Base-by-base conservation (phyloP, 2,113 vertebrate species). In the mouse (Mus musculus) region DNA sequence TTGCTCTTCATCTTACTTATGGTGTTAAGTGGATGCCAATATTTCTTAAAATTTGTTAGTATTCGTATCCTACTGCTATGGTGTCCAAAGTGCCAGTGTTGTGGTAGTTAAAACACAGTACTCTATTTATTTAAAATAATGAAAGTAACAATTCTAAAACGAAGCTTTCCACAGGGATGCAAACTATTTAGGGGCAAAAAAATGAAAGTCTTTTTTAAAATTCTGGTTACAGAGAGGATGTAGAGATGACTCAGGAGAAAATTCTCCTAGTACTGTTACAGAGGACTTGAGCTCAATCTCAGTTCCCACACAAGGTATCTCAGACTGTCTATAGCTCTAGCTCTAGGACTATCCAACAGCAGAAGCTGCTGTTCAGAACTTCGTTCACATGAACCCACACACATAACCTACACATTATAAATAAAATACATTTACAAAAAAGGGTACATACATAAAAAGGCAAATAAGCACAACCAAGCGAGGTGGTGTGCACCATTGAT, bases 221-320 rank as follows among this genome's bases (percentile, higher is more conserved):
- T 30, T 87, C 17, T 65, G 26, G 0, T 46, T 65, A 30, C 7
- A 85, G 39, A 33, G 16, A 56, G 61, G 26, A 10, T 67, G 26
- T 28, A 49, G 26, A 67, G 16, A 33, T 33, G 61, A 49, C 61
- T 11, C 26, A 65, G 39, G 2, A 42, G 1, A 67, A 30, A 9
- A 67, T 1, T 3, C 2, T 12, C 9, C 6, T 46, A 46, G 30
- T 10, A 5, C 7, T 42, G 42, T 28, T 49, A 1, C 26, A 33
- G 16, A 46, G 3, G 28, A 46, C 26, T 28, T 33, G 14, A 46
- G 39, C 49, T 67, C 61, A 11, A 54, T 54, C 13, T 54, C 54
- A 54, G 54, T 54, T 54, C 13, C 54, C 11, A 54, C 54, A 54
- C 54, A 3, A 13, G 54, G 12, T 11, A 54, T 13, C 54, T 13